A percentile compares a stretch with the other conserved stretches of the same genome.
phyloP scores from a whole-genome alignment of 1,140 invertebrate genomes.

The Lasioglossum baleicum region DNA sequence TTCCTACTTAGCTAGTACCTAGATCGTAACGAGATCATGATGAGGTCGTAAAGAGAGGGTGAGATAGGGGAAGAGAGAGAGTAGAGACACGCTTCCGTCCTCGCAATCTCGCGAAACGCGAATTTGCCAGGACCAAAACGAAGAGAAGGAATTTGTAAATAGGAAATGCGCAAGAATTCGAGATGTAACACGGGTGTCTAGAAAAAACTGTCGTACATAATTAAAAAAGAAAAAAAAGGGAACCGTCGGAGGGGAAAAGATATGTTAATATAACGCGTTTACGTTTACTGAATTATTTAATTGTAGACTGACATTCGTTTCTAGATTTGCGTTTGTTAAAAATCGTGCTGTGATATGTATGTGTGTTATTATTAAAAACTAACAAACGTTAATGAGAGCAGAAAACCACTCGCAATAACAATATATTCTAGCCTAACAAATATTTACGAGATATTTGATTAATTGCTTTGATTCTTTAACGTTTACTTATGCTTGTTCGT shows the following conservation, averaged over 20 bases:
- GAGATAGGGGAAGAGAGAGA: background rate
- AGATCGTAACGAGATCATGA: no score
- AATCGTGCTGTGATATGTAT: constrained; percentile 76
- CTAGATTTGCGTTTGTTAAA: constrained; percentile 69
- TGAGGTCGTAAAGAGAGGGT: background rate
- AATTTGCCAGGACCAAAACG: background rate
- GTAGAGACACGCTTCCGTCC: background rate
- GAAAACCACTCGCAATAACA: constrained; percentile 32
- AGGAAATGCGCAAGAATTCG: constrained; percentile 17
- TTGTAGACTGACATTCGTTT: constrained; percentile 49
- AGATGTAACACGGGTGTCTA: constrained; percentile 25
- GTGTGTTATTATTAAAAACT: constrained; percentile 60
- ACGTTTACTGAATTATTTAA: constrained; percentile 53
- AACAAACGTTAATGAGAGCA: constrained; percentile 45
- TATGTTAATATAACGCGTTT: constrained; percentile 56
- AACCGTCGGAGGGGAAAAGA: background rate
- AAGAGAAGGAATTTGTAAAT: constrained; percentile 37
- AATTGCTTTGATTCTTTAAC: constrained; percentile 38
- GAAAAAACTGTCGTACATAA: constrained; percentile 29
- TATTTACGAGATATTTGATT: constrained; percentile 44
- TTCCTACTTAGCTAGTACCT: constrained; percentile 3
- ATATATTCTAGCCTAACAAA: constrained; percentile 36
- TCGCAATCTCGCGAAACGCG: background rate
- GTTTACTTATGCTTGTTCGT: constrained; percentile 20
- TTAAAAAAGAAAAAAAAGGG: constrained; percentile 24